These are phyloP conservation scores for Threskiornis aethiopicus DNA, from an alignment of 2,797 vertebrate genomes.

Conservation along the genomic window DNA sequence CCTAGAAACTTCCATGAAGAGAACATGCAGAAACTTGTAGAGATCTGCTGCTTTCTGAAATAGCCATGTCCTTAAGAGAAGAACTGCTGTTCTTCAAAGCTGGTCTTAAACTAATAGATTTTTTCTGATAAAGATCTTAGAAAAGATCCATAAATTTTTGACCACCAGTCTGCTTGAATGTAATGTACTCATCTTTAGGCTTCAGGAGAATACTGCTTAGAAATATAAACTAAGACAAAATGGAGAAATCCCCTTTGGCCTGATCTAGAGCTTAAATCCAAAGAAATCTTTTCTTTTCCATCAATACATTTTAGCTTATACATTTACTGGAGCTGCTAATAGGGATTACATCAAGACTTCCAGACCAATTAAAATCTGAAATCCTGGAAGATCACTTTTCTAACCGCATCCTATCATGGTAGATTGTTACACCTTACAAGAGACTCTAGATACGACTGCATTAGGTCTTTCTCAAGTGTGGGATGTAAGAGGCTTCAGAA, in stretches of 20 bases:
- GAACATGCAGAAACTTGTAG: background rate
- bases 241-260: background rate
- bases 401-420: fast-evolving
- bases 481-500: background rate
- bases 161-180: background rate
- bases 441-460: background rate
- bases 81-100: background rate
- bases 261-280: background rate
- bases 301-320: background rate
- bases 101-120: background rate
- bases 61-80: background rate
- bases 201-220: background rate
- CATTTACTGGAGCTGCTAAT: background rate
- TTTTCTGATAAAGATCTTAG: background rate
- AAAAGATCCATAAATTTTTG: background rate
- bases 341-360: background rate
- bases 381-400: background rate
- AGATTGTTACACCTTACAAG: background rate
- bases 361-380: background rate
- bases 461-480: background rate
- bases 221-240: background rate
- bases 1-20: background rate
- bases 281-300: background rate
- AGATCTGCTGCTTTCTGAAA: background rate
- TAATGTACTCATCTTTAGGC: background rate